Percentiles rank a stretch among this genome's conserved stretches.
These are phyloP conservation scores for Eudorcas thomsonii DNA, from an alignment of 2,113 vertebrate species.

Conservation along the genomic window DNA sequence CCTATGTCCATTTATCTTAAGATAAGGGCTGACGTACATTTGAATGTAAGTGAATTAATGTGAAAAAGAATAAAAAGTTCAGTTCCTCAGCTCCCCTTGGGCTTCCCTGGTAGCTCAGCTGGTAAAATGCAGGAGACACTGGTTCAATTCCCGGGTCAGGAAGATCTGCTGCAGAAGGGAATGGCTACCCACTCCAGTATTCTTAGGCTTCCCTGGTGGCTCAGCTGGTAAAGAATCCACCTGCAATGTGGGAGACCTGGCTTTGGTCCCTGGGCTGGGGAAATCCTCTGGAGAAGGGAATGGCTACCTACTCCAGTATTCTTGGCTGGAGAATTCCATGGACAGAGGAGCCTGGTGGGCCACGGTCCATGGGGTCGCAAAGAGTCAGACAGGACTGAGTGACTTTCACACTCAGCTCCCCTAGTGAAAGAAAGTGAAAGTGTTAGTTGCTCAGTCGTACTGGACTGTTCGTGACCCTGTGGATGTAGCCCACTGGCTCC, in stretches of 20 bases:
- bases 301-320: neutral
- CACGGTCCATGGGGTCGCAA: neutral
- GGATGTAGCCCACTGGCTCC: neutral
- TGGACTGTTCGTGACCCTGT: neutral
- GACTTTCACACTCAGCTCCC: neutral
- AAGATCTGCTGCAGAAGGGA: too few relatives aligned
- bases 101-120: neutral
- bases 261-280: neutral
- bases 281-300: neutral
- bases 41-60: neutral
- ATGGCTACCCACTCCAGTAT: too few relatives aligned
- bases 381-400: neutral
- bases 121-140: too few relatives aligned
- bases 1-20: neutral
- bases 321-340: neutral
- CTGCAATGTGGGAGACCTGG: neutral
- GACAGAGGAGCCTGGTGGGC: neutral
- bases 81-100: accelerated
- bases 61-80: neutral
- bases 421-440: neutral
- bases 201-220: too few relatives aligned
- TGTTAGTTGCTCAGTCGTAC: accelerated
- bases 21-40: neutral
- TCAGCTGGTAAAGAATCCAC: neutral
- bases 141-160: too few relatives aligned